Conservation (phyloP, 2,888 invertebrate species). For the Malthinus seriepunctatus region DNA sequence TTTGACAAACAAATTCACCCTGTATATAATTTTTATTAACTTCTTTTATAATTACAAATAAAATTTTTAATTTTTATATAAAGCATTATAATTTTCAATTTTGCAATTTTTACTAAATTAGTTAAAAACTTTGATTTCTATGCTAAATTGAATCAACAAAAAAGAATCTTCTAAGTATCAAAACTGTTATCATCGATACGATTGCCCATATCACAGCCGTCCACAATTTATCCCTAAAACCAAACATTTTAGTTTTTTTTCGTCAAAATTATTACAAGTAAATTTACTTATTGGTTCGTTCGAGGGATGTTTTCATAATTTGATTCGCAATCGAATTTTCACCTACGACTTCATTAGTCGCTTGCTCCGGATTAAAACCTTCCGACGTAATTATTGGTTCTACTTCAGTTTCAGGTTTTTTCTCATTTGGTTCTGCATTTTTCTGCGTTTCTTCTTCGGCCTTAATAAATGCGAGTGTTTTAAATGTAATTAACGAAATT, state of each 20-base stretch:
- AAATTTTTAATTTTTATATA: too few relatives aligned
- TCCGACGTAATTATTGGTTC: constrained; percentile 31
- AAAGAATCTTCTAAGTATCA: constrained; percentile 57
- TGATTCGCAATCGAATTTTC: constrained; percentile 29
- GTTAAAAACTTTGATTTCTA: too few relatives aligned
- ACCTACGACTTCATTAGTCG: background rate
- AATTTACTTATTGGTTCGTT: constrained; percentile 50
- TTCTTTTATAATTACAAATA: too few relatives aligned
- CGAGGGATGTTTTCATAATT: constrained; percentile 42
- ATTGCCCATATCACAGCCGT: constrained; percentile 56
- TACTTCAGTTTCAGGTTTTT: constrained; percentile 37
- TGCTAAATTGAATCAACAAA: constrained; percentile 42
- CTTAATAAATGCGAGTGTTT: constrained; percentile 36
- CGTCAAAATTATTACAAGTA: background rate
- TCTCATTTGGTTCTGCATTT: constrained; percentile 42
- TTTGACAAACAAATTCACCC: too few relatives aligned
- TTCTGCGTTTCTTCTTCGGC: constrained; percentile 50
- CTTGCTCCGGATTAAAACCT: background rate
- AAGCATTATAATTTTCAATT: too few relatives aligned
- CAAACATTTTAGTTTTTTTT: background rate
- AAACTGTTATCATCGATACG: constrained; percentile 54
- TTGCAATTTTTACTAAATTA: too few relatives aligned
- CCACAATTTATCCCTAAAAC: constrained; percentile 57
- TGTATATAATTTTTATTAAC: too few relatives aligned
- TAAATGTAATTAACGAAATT: background rate